Base-by-base conservation (phyloP, 1,140 invertebrate genomes). In the Brachystomella parvula region DNA sequence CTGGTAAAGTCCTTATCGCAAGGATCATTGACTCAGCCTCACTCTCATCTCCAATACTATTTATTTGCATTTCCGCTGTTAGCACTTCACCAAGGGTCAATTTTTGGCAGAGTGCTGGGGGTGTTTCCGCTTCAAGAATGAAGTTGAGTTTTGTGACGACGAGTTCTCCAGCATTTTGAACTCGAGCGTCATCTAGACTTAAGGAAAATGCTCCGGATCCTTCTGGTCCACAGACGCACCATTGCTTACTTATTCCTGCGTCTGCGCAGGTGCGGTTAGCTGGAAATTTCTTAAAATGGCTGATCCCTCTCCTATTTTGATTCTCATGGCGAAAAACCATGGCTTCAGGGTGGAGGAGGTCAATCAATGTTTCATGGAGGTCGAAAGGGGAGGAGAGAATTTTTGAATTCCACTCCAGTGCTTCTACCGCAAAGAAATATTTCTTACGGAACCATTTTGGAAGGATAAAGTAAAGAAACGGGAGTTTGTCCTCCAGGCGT, bases 1-100 rank as follows among this genome's bases (percentile, higher is more conserved):
- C 85, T 0, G 90, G 90, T 31, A 77, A 72, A 0, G 86, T 87
- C 35, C 83, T 79, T 31, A 90, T 64, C 9, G 26, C 29, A 12
- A 15, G 21, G 21, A 33, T 26, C 29, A 56, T 26, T 31, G 32
- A 53, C 3, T 19, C 33, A n/a, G n/a, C 66, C 19, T 2, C 39
- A 30, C 44, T 33, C 26, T n/a, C 33, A 17, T 19, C 57, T 32
- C 3, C 35, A 44, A 26, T 29, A 31, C n/a, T 24, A 19, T 30
- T 44, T 31, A 31, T 61, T 35, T 62, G 26, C 3, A 30, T 47
- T 3, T 35, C 61, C 31, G 64, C 70, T 49, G 62, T 63, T 29
- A 60, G 63, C 49, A 72, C 49, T 66, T 65, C 66, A 35, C n/a
- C 29, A 21, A 72, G 58, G 17, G 19, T 39, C 6, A 72, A 49